Evolutionary conservation across 2,797 vertebrate species (phyloP).

Genomic region (Alcedo atthis): DNA sequence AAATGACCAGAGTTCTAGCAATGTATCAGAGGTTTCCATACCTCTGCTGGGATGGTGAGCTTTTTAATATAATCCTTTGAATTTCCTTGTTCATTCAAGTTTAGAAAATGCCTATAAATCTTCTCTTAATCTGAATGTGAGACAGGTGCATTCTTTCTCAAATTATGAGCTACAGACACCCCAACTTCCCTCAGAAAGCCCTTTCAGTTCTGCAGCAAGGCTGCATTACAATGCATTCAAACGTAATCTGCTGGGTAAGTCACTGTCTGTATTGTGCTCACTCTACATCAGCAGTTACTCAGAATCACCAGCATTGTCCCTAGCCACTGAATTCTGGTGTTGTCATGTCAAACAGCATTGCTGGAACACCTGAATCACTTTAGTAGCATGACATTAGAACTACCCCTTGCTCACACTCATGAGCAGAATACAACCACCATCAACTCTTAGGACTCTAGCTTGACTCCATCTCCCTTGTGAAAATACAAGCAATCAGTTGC

Average conservation of each 20-base stretch:
- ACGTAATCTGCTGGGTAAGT: not conserved
- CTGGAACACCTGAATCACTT: not conserved
- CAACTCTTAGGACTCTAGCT: not conserved
- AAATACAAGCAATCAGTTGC: not conserved
- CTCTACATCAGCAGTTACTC: not conserved
- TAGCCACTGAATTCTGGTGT: not conserved
- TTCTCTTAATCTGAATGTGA: not conserved
- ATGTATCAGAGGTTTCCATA: constrained; percentile 18
- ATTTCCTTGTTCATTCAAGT: constrained; percentile 24
- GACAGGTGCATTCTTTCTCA: not conserved
- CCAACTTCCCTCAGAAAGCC: not conserved
- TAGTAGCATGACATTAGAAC: not conserved
- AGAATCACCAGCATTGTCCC: not conserved
- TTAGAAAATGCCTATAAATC: not conserved
- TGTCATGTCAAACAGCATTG: not conserved
- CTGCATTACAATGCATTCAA: not conserved
- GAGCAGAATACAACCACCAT: not conserved
- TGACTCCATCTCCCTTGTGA: not conserved
- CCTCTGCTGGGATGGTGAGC: not conserved
- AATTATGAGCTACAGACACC: not conserved
- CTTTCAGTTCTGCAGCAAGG: not conserved
- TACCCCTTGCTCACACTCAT: not conserved
- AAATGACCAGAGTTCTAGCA: constrained; percentile 38
- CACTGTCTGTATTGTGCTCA: not conserved
- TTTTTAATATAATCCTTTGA: constrained; percentile 28